Base-by-base conservation (phyloP, 2,888 invertebrate species). In the Acleris holmiana region DNA sequence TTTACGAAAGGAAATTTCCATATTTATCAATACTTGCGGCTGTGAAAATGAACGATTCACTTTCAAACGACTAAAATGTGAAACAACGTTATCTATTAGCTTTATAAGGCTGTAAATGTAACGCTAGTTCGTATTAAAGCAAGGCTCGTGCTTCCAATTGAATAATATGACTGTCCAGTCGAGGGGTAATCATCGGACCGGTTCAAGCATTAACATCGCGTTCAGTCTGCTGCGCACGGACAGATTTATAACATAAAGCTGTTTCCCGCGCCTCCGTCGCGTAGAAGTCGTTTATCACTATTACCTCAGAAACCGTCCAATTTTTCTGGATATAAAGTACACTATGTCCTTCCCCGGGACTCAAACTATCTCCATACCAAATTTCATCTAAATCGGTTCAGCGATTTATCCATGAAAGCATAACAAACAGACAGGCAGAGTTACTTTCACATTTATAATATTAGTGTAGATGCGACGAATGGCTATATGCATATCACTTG, bases 161-260 rank as follows among this genome's bases (percentile, higher is more conserved):
- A 84, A 85, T 86, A 84, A 84, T 82, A 80, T 73, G 76, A 76
- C 75, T 77, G 76, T 80, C 77, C 77, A 82, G 70, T 77, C 71
- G 77, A 74, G 75, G 76, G 73, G 80, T 80, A 85, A 86, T 87
- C 86, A 82, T 71, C 61, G 66, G 66, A 68, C 68, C 68, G 66
- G 69, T 68, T 70, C 62, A 44, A 47, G 49, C 55, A 60, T 64
- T 64, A 64, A 54, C 59, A 64, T 47, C 58, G 41, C 59, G 25
- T 25, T 56, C 40, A 54, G 47, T 23, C 48, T 3, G 58, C 55
- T 25, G 58, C 64, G 48, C 41, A 49, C 54, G n/a, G 23, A 4
- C 15, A 23, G 46, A 54, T 53, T 49, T 29, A 29, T 58, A 25
- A 53, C 48, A 51, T 47, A 58, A n/a, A n/a, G n/a, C n/a, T n/a